Percentiles rank a stretch among this genome's conserved stretches.
phyloP scores from a whole-genome alignment of 2,797 vertebrate genomes.

The Ctenopoma multispine region DNA sequence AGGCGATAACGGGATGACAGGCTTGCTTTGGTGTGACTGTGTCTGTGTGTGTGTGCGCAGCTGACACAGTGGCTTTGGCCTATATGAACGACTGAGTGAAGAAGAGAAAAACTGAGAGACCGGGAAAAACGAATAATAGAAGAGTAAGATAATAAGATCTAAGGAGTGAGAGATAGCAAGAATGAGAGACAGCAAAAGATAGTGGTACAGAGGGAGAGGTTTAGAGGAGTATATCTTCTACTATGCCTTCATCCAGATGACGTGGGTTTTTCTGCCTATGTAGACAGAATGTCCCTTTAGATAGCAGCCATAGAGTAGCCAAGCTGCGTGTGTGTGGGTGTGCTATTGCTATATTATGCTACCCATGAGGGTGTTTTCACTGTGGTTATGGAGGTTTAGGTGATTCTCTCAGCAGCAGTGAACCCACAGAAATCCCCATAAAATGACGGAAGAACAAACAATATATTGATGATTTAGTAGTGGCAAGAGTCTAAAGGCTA shows the following conservation, averaged over 20 bases:
- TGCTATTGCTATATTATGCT: conserved; percentile 4
- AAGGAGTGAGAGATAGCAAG: background rate
- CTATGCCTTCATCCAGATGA: conserved; percentile 46
- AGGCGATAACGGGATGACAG: conserved; percentile 66
- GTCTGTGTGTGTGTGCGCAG: conserved; percentile 2
- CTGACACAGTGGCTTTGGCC: conserved; percentile 25
- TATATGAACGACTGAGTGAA: conserved; percentile 15
- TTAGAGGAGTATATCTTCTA: conserved; percentile 30
- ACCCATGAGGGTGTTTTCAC: conserved; percentile 47
- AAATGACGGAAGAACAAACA: conserved; percentile 41
- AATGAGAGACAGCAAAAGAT: conserved; percentile 11
- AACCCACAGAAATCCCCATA: conserved; percentile 45
- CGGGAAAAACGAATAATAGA: conserved; percentile 14
- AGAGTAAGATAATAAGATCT: conserved; percentile 17
- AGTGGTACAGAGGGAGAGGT: background rate
- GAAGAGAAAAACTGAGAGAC: conserved; percentile 20
- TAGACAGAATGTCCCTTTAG: conserved; percentile 54
- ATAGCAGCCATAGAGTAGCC: conserved; percentile 28
- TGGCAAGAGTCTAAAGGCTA: background rate
- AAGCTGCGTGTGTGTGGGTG: background rate
- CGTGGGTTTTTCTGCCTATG: conserved; percentile 58
- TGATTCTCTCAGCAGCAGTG: conserved; percentile 45
- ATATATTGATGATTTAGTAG: conserved; percentile 9
- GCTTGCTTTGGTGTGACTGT: conserved; percentile 52
- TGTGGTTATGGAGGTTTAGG: conserved; percentile 44